Base-by-base conservation (phyloP, 2,888 invertebrate genomes). In the Drosophila borealis region DNA sequence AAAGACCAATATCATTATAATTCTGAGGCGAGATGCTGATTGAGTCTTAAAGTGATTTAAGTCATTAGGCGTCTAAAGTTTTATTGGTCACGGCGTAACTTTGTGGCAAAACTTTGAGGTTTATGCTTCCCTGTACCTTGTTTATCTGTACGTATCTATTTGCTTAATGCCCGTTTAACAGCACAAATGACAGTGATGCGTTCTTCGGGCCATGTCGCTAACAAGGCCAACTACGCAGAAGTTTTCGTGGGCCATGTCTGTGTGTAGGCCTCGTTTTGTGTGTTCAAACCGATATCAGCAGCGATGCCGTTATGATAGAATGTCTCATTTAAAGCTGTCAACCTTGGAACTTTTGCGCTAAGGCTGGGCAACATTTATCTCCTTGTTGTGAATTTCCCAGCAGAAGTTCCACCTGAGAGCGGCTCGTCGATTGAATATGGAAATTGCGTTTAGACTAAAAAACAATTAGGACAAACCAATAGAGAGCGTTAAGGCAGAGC, bases 41-140 rank as follows among this genome's bases (percentile, higher is more conserved):
- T 82, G 80, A 80, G 87, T 84, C 80, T 84, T 74, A 77, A 86
- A 86, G 73, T 81, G 77, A 78, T 77, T 86, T 74, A 80, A 77
- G 82, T 77, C 81, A 81, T 84, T 84, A 81, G 68, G 55, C 61
- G 62, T 63, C 54, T 61, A 80, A 84, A 80, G 71, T 80, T 83
- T 80, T 74, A 80, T 78, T 82, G 63, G 63, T 63, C 70, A 66
- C 69, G 62, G 55, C 61, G 48, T 25, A 71, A 74, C 49, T 61
- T 78, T 78, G 76, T 45, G 64, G 66, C 14, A 33, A 62, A 79
- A 70, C 64, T 79, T 78, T 63, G 45, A 6, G 64, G 55, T 21
- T 49, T 33, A 42, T 48, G 34, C 62, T 57, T 21, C 37, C 44
- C 21, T 11, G 42, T 54, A 55, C 51, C 55, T 60, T 72, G 61